phyloP scores from a whole-genome alignment of 2,888 invertebrate genomes.

The Parnassius smintheus region DNA sequence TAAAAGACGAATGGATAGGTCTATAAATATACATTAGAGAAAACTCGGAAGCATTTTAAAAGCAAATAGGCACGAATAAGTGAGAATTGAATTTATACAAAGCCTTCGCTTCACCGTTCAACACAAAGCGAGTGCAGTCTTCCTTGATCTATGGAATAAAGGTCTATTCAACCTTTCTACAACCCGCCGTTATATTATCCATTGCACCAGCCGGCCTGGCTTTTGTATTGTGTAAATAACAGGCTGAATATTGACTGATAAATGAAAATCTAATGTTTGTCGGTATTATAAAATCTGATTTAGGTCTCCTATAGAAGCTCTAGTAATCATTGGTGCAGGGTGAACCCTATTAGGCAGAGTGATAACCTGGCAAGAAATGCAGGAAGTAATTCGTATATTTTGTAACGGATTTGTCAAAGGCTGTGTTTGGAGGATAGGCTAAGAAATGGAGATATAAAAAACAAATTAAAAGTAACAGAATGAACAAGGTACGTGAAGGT shows the following conservation, averaged over 20 bases:
- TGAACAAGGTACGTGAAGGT: too few species aligned
- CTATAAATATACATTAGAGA: not conserved
- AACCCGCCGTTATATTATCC: slow-evolving; percentile 5
- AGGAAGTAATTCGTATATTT: too few species aligned
- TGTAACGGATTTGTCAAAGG: too few species aligned
- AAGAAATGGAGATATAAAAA: too few species aligned
- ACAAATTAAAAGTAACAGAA: too few species aligned
- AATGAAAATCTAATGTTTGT: not conserved
- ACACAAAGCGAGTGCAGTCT: slow-evolving; percentile 1
- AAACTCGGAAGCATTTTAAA: too few species aligned
- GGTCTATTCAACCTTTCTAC: slow-evolving; percentile 9
- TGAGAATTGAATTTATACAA: not conserved
- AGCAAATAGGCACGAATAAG: not conserved
- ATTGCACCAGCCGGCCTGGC: not conserved
- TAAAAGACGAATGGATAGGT: not conserved
- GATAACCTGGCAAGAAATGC: too few species aligned
- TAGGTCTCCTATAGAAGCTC: too few species aligned
- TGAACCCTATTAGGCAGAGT: too few species aligned
- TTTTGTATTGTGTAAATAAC: not conserved
- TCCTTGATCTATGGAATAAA: not conserved
- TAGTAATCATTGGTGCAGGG: too few species aligned
- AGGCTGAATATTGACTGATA: slow-evolving; percentile 4
- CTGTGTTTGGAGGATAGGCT: too few species aligned
- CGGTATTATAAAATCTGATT: too few species aligned
- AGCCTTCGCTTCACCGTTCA: not conserved